Percentiles rank a stretch among this genome's conserved stretches.
These are phyloP conservation scores for Coryphaenoides rupestris DNA, from an alignment of 2,113 vertebrate genomes.

Conservation along the genomic window DNA sequence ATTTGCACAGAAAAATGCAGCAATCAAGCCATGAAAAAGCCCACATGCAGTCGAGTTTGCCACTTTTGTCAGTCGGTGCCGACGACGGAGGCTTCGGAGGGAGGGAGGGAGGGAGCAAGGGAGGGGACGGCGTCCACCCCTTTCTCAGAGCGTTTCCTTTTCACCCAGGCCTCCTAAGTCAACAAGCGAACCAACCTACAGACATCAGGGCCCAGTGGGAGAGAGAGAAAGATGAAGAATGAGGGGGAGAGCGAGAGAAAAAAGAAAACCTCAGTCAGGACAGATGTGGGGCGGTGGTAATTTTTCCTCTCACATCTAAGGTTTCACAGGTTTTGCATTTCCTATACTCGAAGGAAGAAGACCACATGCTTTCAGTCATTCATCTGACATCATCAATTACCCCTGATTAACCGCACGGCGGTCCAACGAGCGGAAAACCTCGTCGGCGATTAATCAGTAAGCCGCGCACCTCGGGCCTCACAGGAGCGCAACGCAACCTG, in stretches of 20 bases:
- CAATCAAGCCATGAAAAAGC: conserved; percentile 41
- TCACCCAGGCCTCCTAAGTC: conserved; percentile 59
- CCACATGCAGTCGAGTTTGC: conserved; percentile 41
- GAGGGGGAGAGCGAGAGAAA: conserved; percentile 2
- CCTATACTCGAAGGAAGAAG: conserved; percentile 25
- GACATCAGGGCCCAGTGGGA: conserved; percentile 21
- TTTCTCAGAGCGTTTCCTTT: conserved; percentile 64
- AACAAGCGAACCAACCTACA: conserved; percentile 60
- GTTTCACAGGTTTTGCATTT: conserved; percentile 54
- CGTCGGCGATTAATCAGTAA: conserved; percentile 57
- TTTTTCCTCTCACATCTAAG: conserved; percentile 23
- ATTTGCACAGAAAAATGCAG: conserved; percentile 23
- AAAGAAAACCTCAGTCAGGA: conserved; percentile 2
- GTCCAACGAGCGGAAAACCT: conserved; percentile 68
- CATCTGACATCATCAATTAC: conserved; percentile 65
- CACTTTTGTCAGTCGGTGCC: conserved; percentile 23
- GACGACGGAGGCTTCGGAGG: conserved; percentile 1
- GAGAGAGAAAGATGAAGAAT: conserved; percentile 34
- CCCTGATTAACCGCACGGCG: conserved; percentile 72
- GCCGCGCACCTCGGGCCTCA: conserved; percentile 30
- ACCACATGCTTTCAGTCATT: conserved; percentile 42
- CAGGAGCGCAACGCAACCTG: conserved; percentile 8
- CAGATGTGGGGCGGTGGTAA: no score
- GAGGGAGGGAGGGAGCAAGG: conserved; percentile 30
- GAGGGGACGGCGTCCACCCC: conserved; percentile 34